These are phyloP conservation scores for Schrankia costaestrigalis DNA, from an alignment of 2,888 invertebrate species.

Conservation along the genomic window DNA sequence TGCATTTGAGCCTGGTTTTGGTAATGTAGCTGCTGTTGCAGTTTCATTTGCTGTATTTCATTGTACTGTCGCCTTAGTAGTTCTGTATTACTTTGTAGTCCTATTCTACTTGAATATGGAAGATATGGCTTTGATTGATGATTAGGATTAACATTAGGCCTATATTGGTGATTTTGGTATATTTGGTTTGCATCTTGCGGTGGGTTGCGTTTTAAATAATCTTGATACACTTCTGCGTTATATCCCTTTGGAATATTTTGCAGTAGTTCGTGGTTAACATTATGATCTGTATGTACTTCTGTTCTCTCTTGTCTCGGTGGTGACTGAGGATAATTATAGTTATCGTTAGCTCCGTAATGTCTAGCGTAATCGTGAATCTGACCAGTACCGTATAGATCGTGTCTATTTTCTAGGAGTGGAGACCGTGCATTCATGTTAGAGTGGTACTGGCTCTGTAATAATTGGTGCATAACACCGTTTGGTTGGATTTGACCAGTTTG, in stretches of 20 bases:
- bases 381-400: constrained; percentile 79
- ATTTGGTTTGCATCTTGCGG: constrained; percentile 79
- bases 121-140: constrained; percentile 74
- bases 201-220: constrained; percentile 79
- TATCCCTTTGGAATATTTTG: constrained; percentile 77
- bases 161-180: constrained; percentile 80
- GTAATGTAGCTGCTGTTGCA: constrained; percentile 82
- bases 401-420: constrained; percentile 77
- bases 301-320: constrained; percentile 69
- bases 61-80: constrained; percentile 81
- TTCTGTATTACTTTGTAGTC: constrained; percentile 81
- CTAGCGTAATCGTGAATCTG: constrained; percentile 76
- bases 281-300: constrained; percentile 67
- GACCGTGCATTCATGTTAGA: constrained; percentile 74
- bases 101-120: constrained; percentile 75
- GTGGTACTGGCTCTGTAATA: constrained; percentile 71
- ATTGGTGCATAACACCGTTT: constrained; percentile 80
- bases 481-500: constrained; percentile 70
- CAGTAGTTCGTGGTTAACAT: constrained; percentile 69
- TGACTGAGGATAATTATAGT: constrained; percentile 76
- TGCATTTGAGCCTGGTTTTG: constrained; percentile 83
- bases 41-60: constrained; percentile 83
- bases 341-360: constrained; percentile 80
- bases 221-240: constrained; percentile 80
- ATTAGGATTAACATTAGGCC: constrained; percentile 70